A percentile compares a stretch with the other conserved stretches of the same genome.
phyloP scores from a whole-genome alignment of 2,113 vertebrate genomes.

The Dasyornis broadbenti region DNA sequence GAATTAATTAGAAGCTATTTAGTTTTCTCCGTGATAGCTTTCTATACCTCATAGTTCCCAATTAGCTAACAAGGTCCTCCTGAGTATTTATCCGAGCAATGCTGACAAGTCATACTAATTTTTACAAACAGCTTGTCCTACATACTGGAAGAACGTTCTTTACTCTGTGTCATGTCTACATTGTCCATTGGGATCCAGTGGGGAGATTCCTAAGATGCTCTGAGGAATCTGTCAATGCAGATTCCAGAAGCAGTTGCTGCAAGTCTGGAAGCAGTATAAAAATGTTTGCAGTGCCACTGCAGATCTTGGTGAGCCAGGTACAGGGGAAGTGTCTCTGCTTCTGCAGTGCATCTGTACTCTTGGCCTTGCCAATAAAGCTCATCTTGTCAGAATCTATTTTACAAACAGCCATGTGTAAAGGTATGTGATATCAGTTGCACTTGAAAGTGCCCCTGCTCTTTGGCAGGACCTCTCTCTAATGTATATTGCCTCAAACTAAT shows the following conservation, averaged over 20 bases:
- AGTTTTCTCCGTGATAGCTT: not conserved
- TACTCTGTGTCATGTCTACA: not conserved
- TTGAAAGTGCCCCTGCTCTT: not conserved
- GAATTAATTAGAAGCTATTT: not conserved
- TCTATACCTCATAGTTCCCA: not conserved
- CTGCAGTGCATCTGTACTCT: not conserved
- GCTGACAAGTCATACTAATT: not conserved
- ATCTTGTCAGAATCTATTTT: not conserved
- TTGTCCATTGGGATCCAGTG: not conserved
- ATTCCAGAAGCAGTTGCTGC: not conserved
- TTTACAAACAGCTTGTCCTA: not conserved
- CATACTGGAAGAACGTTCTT: not conserved
- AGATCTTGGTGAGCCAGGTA: not conserved
- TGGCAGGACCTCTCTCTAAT: not conserved
- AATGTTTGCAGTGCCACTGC: not conserved
- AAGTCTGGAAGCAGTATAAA: not conserved
- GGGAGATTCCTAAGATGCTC: not conserved
- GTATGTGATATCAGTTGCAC: not conserved
- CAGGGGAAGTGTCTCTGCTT: not conserved
- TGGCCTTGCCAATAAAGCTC: not conserved
- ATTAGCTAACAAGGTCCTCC: not conserved
- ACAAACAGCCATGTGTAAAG: not conserved
- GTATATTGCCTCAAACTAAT: not conserved
- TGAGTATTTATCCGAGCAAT: not conserved
- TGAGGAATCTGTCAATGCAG: not conserved